A percentile compares a stretch with the other conserved stretches of the same genome.
Evolutionary conservation across 2,797 vertebrate species (phyloP).

Genomic region (Helicolenus hilgendorfi): DNA sequence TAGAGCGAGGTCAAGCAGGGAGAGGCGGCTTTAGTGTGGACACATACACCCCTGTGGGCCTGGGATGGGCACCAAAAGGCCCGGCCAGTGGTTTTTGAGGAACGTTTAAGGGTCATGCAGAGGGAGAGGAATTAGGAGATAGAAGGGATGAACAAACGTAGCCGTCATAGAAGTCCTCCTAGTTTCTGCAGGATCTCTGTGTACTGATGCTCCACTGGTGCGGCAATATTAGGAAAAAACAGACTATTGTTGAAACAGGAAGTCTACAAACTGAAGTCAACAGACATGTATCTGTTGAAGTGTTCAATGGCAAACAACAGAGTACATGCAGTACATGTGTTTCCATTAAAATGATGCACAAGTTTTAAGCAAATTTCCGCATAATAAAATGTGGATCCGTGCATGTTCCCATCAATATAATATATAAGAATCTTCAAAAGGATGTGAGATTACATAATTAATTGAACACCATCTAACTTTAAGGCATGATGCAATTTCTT

Average conservation of each 20-base stretch:
- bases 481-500: neutral
- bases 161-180: conserved; percentile 6
- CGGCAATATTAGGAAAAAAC: neutral
- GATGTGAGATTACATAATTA: too few species aligned
- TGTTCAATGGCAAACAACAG: neutral
- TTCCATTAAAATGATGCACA: neutral
- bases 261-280: neutral
- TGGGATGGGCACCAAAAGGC: conserved; percentile 56
- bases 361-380: neutral
- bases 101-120: conserved; percentile 37
- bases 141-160: conserved; percentile 34
- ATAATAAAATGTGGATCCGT: neutral
- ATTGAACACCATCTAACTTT: too few species aligned
- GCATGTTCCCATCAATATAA: neutral
- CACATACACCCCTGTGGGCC: conserved; percentile 45
- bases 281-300: neutral
- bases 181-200: conserved; percentile 14
- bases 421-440: too few species aligned
- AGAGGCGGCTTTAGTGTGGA: conserved; percentile 67
- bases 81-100: conserved; percentile 63
- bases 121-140: conserved; percentile 42
- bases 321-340: too few species aligned
- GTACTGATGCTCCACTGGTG: neutral
- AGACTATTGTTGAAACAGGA: neutral
- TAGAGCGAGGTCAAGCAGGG: conserved; percentile 70